Conservation (phyloP, 2,797 vertebrate species). For the Lepus oiostolus region DNA sequence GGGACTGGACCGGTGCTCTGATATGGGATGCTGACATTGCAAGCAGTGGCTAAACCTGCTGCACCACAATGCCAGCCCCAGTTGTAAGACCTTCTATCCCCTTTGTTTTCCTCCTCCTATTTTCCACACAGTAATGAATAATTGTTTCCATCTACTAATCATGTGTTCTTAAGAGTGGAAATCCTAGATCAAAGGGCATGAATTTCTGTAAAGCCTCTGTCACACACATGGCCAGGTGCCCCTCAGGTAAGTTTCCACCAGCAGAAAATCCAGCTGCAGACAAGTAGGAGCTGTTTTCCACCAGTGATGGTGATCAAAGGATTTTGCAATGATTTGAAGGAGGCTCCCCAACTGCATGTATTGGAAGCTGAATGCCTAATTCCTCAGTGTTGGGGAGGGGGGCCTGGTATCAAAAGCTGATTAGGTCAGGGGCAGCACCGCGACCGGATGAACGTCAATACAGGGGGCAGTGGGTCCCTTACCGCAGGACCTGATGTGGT, state of each 20-base stretch:
- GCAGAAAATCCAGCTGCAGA: background rate
- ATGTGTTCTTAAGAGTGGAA: background rate
- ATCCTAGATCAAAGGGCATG: background rate
- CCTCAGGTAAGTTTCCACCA: background rate
- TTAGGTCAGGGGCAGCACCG: too few relatives aligned
- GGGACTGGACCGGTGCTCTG: too few relatives aligned
- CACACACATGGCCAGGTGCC: background rate
- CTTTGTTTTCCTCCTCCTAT: background rate
- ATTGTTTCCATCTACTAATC: background rate
- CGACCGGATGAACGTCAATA: background rate
- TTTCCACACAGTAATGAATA: background rate
- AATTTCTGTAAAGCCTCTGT: conserved; percentile 15
- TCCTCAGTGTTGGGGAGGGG: too few relatives aligned
- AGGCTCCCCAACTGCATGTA: too few relatives aligned
- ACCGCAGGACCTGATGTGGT: too few relatives aligned
- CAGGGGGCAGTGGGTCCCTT: too few relatives aligned
- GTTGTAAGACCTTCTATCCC: background rate
- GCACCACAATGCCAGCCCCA: background rate
- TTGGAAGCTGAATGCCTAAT: too few relatives aligned
- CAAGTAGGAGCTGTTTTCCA: background rate
- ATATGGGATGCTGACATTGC: too few relatives aligned
- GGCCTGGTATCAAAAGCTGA: too few relatives aligned
- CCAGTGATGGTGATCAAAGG: background rate
- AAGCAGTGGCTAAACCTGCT: too few relatives aligned
- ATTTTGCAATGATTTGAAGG: background rate